phyloP scores from a whole-genome alignment of 2,113 vertebrate species.

The Maccullochella peelii region DNA sequence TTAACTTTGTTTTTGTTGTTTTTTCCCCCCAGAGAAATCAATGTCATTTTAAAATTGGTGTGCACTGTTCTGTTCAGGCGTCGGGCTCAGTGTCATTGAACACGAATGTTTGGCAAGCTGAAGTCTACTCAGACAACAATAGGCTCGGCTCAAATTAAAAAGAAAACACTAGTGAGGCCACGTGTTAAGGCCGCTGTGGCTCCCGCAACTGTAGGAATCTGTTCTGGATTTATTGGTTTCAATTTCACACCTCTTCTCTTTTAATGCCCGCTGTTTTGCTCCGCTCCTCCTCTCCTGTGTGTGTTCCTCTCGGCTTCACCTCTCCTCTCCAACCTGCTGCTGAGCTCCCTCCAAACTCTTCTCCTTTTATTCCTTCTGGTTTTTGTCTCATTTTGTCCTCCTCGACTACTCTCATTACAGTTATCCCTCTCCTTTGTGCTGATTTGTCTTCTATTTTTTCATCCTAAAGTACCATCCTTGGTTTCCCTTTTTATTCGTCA shows the following conservation, averaged over 20 bases:
- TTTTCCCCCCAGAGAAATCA: too few species aligned
- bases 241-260: slow-evolving; percentile 80
- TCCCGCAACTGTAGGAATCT: slow-evolving; percentile 72
- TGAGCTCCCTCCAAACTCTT: slow-evolving; percentile 7
- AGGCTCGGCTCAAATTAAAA: slow-evolving; percentile 56
- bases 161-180: slow-evolving; percentile 43
- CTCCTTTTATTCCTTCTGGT: slow-evolving; percentile 14
- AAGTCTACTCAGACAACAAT: slow-evolving; percentile 44
- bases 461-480: neutral
- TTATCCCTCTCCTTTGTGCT: neutral
- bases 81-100: neutral
- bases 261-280: slow-evolving; percentile 72
- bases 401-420: neutral
- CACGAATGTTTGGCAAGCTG: slow-evolving; percentile 24
- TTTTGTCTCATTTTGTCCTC: slow-evolving; percentile 7
- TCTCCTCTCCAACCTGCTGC: slow-evolving; percentile 31
- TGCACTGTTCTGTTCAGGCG: neutral
- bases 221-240: slow-evolving; percentile 81
- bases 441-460: neutral
- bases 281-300: slow-evolving; percentile 48
- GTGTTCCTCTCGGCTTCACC: slow-evolving; percentile 15
- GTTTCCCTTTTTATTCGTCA: neutral
- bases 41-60: neutral
- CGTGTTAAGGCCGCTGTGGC: slow-evolving; percentile 50
- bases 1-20: too few species aligned